Base-by-base conservation (phyloP, 2,888 invertebrate species). In the Drosophila flavopinicola region DNA sequence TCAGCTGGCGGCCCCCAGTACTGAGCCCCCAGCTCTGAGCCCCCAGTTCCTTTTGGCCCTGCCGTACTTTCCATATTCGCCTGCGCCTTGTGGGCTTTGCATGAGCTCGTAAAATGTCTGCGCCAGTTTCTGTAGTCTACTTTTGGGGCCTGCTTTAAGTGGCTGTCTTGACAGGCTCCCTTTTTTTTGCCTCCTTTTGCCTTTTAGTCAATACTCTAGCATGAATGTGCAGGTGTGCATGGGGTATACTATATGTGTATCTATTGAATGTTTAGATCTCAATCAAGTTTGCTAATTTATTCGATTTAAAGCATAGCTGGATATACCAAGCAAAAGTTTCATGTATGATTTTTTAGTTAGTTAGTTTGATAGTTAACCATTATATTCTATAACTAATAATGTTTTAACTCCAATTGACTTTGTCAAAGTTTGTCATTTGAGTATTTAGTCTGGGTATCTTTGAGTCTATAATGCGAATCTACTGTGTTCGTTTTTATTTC, bases 81-180 rank as follows among this genome's bases (percentile, higher is more conserved):
- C n/a, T 75, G 63, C 59, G 66, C 65, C 66, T 65, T 53, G 56
- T 63, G 56, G 69, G 70, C 66, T 77, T 77, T 79, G 77, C 74
- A 74, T 77, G 66, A 47, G 85, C 85, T 82, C 85, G 75, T 80
- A 78, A 80, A 80, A 75, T 72, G 82, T 72, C 85, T 78, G 64
- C 51, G 44, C 33, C 42, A 17, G 44, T 48, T 65, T 44, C 41
- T 41, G 35, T 52, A 61, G 70, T 74, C 77, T 76, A 44, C 77
- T 64, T 61, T 63, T 49, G 44, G 76, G 49, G 39, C 24, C 58
- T 25, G 47, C 64, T 59, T 68, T 64, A 72, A 68, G 60, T 67
- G 67, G 49, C 67, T 33, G 48, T 57, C 42, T 44, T 45, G 52
- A 41, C 41, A 54, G 64, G 32, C 37, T 42, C 23, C 23, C n/a